These are phyloP conservation scores for Anolis apletophallus DNA, from an alignment of 2,797 vertebrate genomes.

Conservation along the genomic window DNA sequence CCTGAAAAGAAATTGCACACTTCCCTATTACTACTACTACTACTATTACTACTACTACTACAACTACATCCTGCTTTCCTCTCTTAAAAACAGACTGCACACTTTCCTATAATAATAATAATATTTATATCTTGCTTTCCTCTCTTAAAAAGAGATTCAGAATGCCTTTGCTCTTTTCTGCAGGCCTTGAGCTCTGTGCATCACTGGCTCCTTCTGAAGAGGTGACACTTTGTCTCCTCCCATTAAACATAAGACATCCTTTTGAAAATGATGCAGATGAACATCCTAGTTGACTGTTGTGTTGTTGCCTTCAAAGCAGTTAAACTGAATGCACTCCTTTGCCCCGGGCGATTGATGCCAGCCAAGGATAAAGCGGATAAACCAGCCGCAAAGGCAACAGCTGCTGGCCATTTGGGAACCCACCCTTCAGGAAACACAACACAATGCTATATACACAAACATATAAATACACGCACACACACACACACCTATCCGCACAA, in stretches of 20 bases:
- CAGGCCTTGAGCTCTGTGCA: neutral
- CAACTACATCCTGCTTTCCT: too few species aligned
- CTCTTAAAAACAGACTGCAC: neutral
- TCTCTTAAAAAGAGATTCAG: too few species aligned
- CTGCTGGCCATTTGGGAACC: constrained; percentile 65
- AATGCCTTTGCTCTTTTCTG: neutral
- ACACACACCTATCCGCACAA: constrained; percentile 42
- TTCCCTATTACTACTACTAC: too few species aligned
- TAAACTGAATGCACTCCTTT: constrained; percentile 27
- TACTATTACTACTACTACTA: too few species aligned
- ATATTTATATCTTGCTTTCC: too few species aligned
- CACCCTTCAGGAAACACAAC: constrained; percentile 69
- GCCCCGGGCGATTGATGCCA: constrained; percentile 42
- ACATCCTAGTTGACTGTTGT: neutral
- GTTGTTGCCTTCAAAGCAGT: constrained; percentile 11
- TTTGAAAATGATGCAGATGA: neutral
- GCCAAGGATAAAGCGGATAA: neutral
- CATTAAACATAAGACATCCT: neutral
- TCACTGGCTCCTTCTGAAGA: neutral
- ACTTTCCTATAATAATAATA: too few species aligned
- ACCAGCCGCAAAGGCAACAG: neutral
- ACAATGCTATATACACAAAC: too few species aligned
- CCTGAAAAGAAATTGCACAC: too few species aligned
- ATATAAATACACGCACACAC: neutral
- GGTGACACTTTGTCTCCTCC: neutral